phyloP scores from a whole-genome alignment of 2,113 vertebrate species.

The Tricholaema leucomelas region DNA sequence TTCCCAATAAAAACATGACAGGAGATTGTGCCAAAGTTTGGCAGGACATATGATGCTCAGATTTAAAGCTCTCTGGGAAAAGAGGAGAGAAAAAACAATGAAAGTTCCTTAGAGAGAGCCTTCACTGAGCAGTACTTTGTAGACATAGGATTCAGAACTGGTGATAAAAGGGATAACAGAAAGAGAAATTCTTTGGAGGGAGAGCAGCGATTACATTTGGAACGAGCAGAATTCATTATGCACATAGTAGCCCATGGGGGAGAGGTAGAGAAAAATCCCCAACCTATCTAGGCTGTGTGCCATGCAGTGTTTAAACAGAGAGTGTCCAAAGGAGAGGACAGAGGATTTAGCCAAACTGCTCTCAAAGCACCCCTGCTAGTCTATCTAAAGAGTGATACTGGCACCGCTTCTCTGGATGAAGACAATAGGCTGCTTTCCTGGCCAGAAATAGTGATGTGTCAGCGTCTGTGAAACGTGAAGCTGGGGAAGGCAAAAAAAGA shows the following conservation, averaged over 20 bases:
- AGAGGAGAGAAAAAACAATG: background rate
- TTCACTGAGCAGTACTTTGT: background rate
- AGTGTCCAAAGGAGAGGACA: conserved; percentile 6
- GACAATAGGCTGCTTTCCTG: conserved; percentile 65
- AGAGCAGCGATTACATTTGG: background rate
- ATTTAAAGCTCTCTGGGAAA: background rate
- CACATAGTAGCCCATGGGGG: background rate
- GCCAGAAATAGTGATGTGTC: conserved; percentile 67
- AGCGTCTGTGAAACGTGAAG: conserved; percentile 56
- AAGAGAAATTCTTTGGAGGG: background rate
- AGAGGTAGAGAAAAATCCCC: background rate
- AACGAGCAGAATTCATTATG: conserved; percentile 43
- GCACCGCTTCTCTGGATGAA: conserved; percentile 38
- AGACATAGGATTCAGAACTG: background rate
- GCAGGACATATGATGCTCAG: background rate
- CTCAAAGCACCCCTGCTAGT: conserved; percentile 52
- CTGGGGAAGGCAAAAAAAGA: background rate
- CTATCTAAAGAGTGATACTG: conserved; percentile 50
- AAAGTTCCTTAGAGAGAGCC: background rate
- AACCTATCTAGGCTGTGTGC: conserved; percentile 8
- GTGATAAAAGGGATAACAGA: background rate
- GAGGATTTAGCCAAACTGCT: conserved; percentile 44
- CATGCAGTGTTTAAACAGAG: conserved; percentile 38
- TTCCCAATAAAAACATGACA: conserved; percentile 17
- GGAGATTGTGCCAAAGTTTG: background rate